Base-by-base conservation (phyloP, 2,888 invertebrate genomes). In the Anoplius nigerrimus region DNA sequence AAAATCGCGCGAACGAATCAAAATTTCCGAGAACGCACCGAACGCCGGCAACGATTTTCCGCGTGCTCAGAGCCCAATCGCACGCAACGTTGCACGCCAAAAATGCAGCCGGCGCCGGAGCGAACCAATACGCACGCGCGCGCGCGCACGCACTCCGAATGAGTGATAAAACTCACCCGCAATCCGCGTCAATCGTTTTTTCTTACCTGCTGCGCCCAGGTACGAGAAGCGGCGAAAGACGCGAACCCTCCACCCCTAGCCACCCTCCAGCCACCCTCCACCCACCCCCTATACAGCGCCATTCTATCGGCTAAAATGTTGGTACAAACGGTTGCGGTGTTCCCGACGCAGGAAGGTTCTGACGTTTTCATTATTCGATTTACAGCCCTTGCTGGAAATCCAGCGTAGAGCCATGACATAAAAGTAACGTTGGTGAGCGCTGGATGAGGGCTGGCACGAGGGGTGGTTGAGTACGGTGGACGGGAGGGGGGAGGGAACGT, bases 361-460 rank as follows among this genome's bases (percentile, higher is more conserved):
- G 77, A 79, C 79, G 70, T 79, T 79, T 78, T 79, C 79, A 79
- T 79, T 79, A 79, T 79, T 79, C 77, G 79, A 79, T 79, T 79
- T 79, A 79, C 79, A 79, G 75, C 70, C 77, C 72, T 71, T 73
- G 69, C 75, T 73, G 75, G 75, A 79, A 79, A 77, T 79, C 75
- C 76, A 73, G 58, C 70, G 66, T 59, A 66, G 69, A 65, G 60
- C 77, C 68, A 58, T 73, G 76, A 76, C 79, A 77, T 79, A 52
- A 52, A 52, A 52, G 52, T 52, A 52, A 52, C 52, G 22, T 21
- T 52, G 21, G 52, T 52, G 52, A 52, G 52, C 6, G 52, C 18
- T 16, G 18, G 48, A 48, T 16, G 16, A 48, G 48, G 16, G 18
- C 11, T 4, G 34, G 34, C 11, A 34, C 34, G 34, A 2, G 34